Percentiles rank a stretch among this genome's conserved stretches.
phyloP scores from a whole-genome alignment of 2,888 invertebrate genomes.

The Lacanobia wlatinum region DNA sequence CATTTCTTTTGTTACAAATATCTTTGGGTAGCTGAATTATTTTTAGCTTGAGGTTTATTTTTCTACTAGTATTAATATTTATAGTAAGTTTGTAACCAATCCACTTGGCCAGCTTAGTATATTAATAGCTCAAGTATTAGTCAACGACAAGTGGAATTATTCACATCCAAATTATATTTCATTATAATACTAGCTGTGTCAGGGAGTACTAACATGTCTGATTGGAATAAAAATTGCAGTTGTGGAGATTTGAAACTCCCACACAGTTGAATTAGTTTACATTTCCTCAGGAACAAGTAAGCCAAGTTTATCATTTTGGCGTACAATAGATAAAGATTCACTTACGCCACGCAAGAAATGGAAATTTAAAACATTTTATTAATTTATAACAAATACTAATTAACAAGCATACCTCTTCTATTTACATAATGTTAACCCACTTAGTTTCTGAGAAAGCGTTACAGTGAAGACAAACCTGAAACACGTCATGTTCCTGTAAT shows the following conservation, averaged over 20 bases:
- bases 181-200: too few relatives aligned
- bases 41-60: conserved; percentile 5
- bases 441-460: not conserved
- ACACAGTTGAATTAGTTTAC: too few relatives aligned
- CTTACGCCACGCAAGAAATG: too few relatives aligned
- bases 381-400: not conserved
- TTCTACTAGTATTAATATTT: too few relatives aligned
- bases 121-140: not conserved
- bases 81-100: not conserved
- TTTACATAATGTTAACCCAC: not conserved
- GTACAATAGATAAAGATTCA: too few relatives aligned
- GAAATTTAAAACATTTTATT: too few relatives aligned
- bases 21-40: not conserved
- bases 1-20: conserved; percentile 4
- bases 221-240: too few relatives aligned
- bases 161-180: too few relatives aligned
- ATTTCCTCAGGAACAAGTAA: too few relatives aligned
- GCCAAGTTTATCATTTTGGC: not conserved
- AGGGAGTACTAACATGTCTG: too few relatives aligned
- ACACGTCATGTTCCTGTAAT: not conserved
- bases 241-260: too few relatives aligned
- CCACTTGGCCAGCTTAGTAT: not conserved
- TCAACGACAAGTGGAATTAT: not conserved
- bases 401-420: not conserved
- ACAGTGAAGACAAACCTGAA: not conserved